Evolutionary conservation across 1,140 invertebrate species (phyloP).

Genomic region (Ceratoteleas bidentatus): DNA sequence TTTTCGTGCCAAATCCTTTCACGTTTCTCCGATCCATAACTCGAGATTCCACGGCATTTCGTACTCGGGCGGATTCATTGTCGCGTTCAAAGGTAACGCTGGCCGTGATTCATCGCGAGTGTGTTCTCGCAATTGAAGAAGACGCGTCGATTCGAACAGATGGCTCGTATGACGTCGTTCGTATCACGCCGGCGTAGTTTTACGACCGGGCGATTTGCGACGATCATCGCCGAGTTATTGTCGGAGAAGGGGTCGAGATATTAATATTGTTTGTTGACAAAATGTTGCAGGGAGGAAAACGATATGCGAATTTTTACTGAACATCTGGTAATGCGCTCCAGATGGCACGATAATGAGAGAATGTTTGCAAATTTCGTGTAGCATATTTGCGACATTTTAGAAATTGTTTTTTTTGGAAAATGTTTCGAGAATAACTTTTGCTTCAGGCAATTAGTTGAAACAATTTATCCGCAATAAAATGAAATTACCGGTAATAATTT

Average conservation of each 20-base stretch:
- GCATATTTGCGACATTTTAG: too few relatives aligned
- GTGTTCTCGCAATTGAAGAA: conserved; percentile 29
- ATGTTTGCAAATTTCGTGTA: too few relatives aligned
- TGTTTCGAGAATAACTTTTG: neutral
- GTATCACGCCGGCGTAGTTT: conserved; percentile 17
- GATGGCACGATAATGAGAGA: too few relatives aligned
- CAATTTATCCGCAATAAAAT: too few relatives aligned
- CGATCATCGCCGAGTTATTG: conserved; percentile 8
- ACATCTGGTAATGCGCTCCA: too few relatives aligned
- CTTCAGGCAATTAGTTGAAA: too few relatives aligned
- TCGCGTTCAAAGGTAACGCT: conserved; percentile 25
- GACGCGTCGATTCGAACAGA: conserved; percentile 16
- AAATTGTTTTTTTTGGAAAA: too few relatives aligned
- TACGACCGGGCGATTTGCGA: conserved; percentile 8
- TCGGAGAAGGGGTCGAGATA: neutral
- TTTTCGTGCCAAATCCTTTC: conserved; percentile 42
- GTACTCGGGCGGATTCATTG: conserved; percentile 34
- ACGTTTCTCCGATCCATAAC: conserved; percentile 44
- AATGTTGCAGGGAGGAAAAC: too few relatives aligned
- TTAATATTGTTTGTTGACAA: conserved; percentile 8
- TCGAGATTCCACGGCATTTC: conserved; percentile 36
- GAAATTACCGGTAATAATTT: too few relatives aligned
- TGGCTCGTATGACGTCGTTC: conserved; percentile 11
- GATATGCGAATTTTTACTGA: too few relatives aligned
- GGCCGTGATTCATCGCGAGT: conserved; percentile 19